phyloP scores from a whole-genome alignment of 1,140 invertebrate species.

The Drosophila suzukii region DNA sequence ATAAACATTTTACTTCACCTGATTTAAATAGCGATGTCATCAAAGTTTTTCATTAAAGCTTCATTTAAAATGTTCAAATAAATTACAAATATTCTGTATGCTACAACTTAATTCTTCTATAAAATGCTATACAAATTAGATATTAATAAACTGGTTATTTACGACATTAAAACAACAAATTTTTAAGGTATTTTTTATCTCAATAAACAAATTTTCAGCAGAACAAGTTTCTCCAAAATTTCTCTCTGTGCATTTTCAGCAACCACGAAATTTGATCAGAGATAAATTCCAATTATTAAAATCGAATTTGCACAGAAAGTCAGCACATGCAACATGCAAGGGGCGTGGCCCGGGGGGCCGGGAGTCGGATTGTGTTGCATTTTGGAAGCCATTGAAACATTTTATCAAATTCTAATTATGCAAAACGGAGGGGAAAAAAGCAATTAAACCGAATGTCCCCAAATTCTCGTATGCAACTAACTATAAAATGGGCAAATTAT shows the following conservation, averaged over 20 bases:
- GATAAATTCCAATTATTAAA: constrained; percentile 80
- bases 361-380: constrained; percentile 13
- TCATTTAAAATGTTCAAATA: too few relatives aligned
- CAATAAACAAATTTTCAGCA: too few relatives aligned
- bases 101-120: too few relatives aligned
- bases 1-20: too few relatives aligned
- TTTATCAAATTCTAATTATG: constrained; percentile 73
- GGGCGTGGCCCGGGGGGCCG: constrained; percentile 26
- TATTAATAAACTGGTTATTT: too few relatives aligned
- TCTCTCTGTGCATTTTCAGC: constrained; percentile 34
- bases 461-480: constrained; percentile 31
- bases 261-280: constrained; percentile 59
- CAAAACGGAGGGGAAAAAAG: constrained; percentile 70
- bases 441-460: constrained; percentile 65
- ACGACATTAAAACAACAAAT: too few relatives aligned
- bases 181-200: too few relatives aligned
- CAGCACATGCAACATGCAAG: constrained; percentile 35
- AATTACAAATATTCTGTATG: too few relatives aligned
- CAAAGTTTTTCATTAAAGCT: too few relatives aligned
- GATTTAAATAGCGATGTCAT: too few relatives aligned
- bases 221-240: neutral
- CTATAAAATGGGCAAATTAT: constrained; percentile 63
- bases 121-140: too few relatives aligned
- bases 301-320: constrained; percentile 70
- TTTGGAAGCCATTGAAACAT: constrained; percentile 39